phyloP scores from a whole-genome alignment of 2,113 vertebrate species.

The Heteronetta atricapilla region DNA sequence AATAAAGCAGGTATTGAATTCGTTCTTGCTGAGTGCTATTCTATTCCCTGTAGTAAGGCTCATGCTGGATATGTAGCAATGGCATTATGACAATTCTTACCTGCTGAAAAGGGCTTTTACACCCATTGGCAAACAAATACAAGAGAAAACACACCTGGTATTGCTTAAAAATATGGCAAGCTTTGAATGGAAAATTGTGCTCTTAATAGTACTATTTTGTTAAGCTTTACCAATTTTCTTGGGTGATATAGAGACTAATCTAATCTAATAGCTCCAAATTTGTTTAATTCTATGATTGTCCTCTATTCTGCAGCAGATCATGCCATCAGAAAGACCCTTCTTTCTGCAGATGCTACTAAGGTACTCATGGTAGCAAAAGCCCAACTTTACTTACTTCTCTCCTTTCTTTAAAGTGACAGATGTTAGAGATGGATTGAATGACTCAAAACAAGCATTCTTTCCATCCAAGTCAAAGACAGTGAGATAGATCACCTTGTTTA shows the following conservation, averaged over 20 bases:
- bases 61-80: neutral
- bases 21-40: neutral
- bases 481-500: neutral
- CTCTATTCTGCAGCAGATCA: neutral
- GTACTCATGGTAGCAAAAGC: neutral
- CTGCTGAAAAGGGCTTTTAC: constrained; percentile 17
- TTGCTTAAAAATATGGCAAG: neutral
- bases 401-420: neutral
- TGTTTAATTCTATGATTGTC: neutral
- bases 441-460: neutral
- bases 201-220: neutral
- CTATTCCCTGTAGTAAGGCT: neutral
- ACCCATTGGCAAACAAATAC: neutral
- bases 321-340: neutral
- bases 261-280: neutral
- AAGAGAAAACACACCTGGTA: neutral
- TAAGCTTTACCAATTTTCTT: neutral
- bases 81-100: neutral
- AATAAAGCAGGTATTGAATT: neutral
- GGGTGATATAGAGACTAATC: neutral
- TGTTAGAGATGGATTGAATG: neutral
- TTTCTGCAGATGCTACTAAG: neutral
- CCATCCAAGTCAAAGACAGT: neutral
- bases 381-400: neutral
- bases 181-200: neutral